Percentiles rank a stretch among this genome's conserved stretches.
phyloP scores from a whole-genome alignment of 2,888 invertebrate genomes.

The Selenia dentaria region DNA sequence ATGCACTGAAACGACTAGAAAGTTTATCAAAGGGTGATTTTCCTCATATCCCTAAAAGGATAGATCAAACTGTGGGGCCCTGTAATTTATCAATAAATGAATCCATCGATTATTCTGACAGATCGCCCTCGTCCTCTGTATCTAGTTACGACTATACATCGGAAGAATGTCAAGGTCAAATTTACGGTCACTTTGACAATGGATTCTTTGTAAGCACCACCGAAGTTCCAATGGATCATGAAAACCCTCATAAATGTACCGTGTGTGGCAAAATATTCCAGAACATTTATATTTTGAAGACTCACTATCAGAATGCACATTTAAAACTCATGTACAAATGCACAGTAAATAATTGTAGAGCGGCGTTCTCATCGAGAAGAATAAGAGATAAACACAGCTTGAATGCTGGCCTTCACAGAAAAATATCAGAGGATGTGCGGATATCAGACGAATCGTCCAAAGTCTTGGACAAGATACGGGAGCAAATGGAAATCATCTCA shows the following conservation, averaged over 20 bases:
- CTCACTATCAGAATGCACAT: slow-evolving; percentile 98
- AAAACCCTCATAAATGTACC: slow-evolving; percentile 95
- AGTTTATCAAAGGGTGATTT: slow-evolving; percentile 92
- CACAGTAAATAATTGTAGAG: slow-evolving; percentile 97
- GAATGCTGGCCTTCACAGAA: slow-evolving; percentile 95
- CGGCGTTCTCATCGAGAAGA: slow-evolving; percentile 96
- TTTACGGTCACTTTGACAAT: slow-evolving; percentile 89
- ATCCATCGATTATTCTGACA: slow-evolving; percentile 71
- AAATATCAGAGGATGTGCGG: slow-evolving; percentile 87
- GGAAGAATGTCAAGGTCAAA: slow-evolving; percentile 86
- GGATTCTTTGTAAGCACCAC: slow-evolving; percentile 89
- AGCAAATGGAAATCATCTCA: slow-evolving; percentile 92
- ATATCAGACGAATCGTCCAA: slow-evolving; percentile 74
- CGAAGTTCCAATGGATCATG: slow-evolving; percentile 95
- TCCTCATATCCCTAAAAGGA: slow-evolving; percentile 70
- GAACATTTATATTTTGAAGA: slow-evolving; percentile 96
- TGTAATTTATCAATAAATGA: slow-evolving; percentile 71
- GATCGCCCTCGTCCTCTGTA: slow-evolving; percentile 86
- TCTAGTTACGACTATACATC: slow-evolving; percentile 84
- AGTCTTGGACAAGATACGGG: slow-evolving; percentile 82
- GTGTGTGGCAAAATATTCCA: slow-evolving; percentile 97
- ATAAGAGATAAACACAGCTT: slow-evolving; percentile 97
- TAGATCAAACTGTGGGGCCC: slow-evolving; percentile 58
- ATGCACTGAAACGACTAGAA: slow-evolving; percentile 91
- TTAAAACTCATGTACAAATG: slow-evolving; percentile 98